Evolutionary conservation across 37 sponge, comb jelly and placozoan species (phyloP), one percentile per base, ranked within the genome.

Genomic region (Beroe forskalii): DNA sequence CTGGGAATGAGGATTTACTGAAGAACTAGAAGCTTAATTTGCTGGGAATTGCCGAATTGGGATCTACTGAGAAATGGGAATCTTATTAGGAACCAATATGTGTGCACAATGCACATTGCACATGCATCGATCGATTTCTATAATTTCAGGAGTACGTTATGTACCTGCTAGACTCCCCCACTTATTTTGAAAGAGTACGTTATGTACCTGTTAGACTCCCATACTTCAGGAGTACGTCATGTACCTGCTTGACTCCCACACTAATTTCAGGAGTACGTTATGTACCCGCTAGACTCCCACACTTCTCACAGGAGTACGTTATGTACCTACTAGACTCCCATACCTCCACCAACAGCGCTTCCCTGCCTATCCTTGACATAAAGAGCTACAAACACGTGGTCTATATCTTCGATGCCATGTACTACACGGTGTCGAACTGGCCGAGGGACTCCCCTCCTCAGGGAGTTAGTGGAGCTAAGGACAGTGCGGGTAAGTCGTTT

Each of bases 321-420:
- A 80, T 80, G 86, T 80, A 80, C 86, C 86, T 80, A 48, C 55
- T 80, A 27, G 86, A 80, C 30, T 80, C 86, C 1, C 86, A 80
- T 23, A 44, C 86, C 8, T 38, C 86, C 1, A 0, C 22, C 55
- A 38, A 32, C 86, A 44, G 55, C 86, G 42, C 23, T 0, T 80
- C 86, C 0, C 86, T 80, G n/a, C 86, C 86, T 27, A 44, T 80
- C 23, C 55, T 80, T n/a, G 86, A 80, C 28, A 80, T 80, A 3
- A 80, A 80, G 86, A 80, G 86, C 31, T 80, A 80, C 55, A 80
- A 80, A 43, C 86, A 80, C 55, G 42, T 80, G 0, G 86, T 80
- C 24, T 80, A 80, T 23, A 17, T 80, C 22, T 80, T 80, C 20
- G 86, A 80, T 37, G 35, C 86, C 43, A 80, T 80, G 86, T 80